Conservation (phyloP, 2,797 vertebrate genomes). For the Premnoplex brunnescens region DNA sequence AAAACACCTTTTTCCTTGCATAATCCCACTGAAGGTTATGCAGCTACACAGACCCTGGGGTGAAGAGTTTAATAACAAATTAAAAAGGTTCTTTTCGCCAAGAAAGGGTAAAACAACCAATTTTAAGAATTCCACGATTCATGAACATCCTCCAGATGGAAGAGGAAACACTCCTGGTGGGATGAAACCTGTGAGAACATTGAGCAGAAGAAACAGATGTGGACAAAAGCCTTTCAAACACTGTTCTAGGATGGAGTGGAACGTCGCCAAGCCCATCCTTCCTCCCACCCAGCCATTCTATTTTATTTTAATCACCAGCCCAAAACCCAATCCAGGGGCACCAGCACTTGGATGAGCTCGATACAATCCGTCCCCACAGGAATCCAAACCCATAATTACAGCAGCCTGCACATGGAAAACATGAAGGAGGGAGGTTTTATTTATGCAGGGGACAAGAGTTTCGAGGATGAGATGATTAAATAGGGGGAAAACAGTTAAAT, state of each 20-base stretch:
- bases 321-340: background rate
- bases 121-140: background rate
- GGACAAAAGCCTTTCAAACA: background rate
- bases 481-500: fast-evolving
- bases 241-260: background rate
- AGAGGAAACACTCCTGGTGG: background rate
- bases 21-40: background rate
- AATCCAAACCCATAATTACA: background rate
- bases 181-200: background rate
- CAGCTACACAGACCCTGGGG: background rate
- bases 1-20: background rate
- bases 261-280: background rate
- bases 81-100: background rate
- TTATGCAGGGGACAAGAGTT: background rate
- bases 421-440: background rate
- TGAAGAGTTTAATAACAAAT: background rate
- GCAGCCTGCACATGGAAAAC: background rate
- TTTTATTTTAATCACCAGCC: background rate
- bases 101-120: background rate
- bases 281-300: background rate
- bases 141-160: background rate
- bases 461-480: background rate
- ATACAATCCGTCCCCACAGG: background rate
- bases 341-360: fast-evolving
- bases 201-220: background rate